These are phyloP conservation scores for Stenichneumon culpator DNA, from an alignment of 2,888 invertebrate genomes.

Conservation along the genomic window DNA sequence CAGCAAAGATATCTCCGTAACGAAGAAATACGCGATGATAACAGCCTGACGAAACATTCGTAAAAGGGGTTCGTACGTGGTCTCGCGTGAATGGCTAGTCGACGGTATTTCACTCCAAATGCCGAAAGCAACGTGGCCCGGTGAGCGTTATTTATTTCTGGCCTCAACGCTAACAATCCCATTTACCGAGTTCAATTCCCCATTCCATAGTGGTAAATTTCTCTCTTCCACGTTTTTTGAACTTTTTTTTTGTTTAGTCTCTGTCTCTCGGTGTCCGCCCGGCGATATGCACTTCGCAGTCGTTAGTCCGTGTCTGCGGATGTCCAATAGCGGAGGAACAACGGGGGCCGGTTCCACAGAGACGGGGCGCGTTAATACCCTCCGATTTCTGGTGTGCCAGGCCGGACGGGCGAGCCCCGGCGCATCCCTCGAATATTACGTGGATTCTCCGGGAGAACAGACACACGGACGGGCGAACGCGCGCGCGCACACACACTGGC, in stretches of 20 bases:
- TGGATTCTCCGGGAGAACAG: conserved; percentile 11
- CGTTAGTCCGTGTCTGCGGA: conserved; percentile 60
- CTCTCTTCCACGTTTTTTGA: conserved; percentile 39
- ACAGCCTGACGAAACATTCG: not conserved
- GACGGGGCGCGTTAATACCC: conserved; percentile 71
- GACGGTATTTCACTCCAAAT: conserved; percentile 69
- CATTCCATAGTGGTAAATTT: conserved; percentile 51
- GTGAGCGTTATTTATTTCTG: conserved; percentile 72
- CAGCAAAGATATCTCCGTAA: not conserved
- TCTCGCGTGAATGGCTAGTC: conserved; percentile 21
- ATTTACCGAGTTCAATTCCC: conserved; percentile 75
- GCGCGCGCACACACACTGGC: too few relatives aligned
- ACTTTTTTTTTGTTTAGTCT: conserved; percentile 45
- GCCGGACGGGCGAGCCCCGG: not conserved
- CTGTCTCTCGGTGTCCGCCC: conserved; percentile 57
- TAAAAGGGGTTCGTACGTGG: conserved; percentile 2
- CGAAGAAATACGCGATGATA: not conserved
- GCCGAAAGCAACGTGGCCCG: conserved; percentile 46
- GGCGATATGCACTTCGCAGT: conserved; percentile 16
- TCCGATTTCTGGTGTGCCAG: conserved; percentile 33
- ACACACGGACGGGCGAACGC: not conserved
- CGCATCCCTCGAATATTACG: conserved; percentile 54
- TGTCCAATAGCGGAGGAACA: conserved; percentile 73
- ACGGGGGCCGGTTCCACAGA: conserved; percentile 54
- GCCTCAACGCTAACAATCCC: conserved; percentile 70